These are phyloP conservation scores for Heliconius hewitsoni DNA, from an alignment of 1,140 invertebrate genomes.

Conservation along the genomic window DNA sequence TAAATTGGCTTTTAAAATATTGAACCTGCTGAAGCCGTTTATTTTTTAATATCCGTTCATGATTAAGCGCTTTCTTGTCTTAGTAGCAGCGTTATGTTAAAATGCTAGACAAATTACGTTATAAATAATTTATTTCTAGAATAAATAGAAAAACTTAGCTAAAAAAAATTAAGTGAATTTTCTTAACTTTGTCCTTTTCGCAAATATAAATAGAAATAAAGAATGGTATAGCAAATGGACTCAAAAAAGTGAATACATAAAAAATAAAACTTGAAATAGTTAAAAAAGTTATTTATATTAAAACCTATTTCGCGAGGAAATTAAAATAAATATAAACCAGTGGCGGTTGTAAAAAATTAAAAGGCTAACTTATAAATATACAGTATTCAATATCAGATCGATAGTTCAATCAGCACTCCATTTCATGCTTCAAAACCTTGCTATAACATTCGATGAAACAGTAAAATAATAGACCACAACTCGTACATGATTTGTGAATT, in stretches of 20 bases:
- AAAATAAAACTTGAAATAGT: not conserved
- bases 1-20: no score
- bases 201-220: not conserved
- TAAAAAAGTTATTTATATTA: conserved; percentile 2
- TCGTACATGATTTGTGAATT: not conserved
- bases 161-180: no score
- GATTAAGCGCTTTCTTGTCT: no score
- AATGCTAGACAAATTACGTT: no score
- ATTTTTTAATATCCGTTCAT: no score
- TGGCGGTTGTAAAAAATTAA: not conserved
- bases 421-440: conserved; percentile 3
- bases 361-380: conserved; percentile 12
- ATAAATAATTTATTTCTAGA: no score
- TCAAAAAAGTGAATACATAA: not conserved
- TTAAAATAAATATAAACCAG: conserved; percentile 9
- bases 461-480: conserved; percentile 9
- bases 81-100: no score
- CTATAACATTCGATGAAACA: conserved; percentile 5
- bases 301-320: not conserved
- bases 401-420: conserved; percentile 15
- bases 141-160: no score
- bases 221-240: not conserved
- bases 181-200: no score
- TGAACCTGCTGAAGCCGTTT: no score
- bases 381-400: conserved; percentile 14